Evolutionary conservation across 2,797 vertebrate genomes (phyloP).

Genomic region (Alectoris magna): DNA sequence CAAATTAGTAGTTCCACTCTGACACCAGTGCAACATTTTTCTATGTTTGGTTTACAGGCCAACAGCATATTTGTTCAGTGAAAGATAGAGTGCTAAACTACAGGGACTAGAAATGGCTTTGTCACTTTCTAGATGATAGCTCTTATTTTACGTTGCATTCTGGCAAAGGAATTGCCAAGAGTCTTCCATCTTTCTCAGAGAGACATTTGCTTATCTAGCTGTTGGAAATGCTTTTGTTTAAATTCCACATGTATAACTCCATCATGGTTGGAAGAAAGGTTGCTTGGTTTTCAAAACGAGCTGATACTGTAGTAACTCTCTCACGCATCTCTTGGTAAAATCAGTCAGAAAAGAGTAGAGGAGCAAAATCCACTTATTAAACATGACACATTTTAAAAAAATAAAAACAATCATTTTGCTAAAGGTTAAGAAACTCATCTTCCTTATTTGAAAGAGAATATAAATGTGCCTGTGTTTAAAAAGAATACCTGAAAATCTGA

Average conservation of each 20-base stretch:
- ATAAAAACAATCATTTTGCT: not conserved
- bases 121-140: constrained; percentile 82
- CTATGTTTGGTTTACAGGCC: constrained; percentile 67
- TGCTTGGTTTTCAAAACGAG: constrained; percentile 35
- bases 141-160: constrained; percentile 77
- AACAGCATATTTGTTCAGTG: constrained; percentile 65
- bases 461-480: not conserved
- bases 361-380: not conserved
- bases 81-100: constrained; percentile 75
- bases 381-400: not conserved
- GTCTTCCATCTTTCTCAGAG: constrained; percentile 76
- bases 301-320: not conserved
- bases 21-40: constrained; percentile 37
- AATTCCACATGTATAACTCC: constrained; percentile 56
- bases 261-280: constrained; percentile 45
- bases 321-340: not conserved
- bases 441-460: not conserved
- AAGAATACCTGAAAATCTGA: not conserved
- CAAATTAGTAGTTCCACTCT: constrained; percentile 21
- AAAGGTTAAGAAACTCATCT: not conserved
- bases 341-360: not conserved
- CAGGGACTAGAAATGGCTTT: constrained; percentile 77
- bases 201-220: constrained; percentile 74
- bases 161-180: constrained; percentile 68
- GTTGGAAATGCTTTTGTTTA: constrained; percentile 75